Conservation (phyloP, 1,140 invertebrate species). For the Tachypleus tridentatus region DNA sequence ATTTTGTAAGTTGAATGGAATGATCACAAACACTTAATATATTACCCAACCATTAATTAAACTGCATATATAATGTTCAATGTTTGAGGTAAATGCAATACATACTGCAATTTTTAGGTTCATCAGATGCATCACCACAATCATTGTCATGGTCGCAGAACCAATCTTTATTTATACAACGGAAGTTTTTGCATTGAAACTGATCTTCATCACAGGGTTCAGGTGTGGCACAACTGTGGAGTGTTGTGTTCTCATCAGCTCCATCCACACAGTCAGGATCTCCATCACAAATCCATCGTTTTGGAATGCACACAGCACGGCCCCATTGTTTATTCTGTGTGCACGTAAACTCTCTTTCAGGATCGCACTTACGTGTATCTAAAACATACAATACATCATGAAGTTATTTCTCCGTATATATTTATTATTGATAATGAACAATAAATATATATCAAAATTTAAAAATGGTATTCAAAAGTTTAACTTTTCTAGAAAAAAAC, state of each 20-base stretch:
- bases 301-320: conserved; percentile 81
- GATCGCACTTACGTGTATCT: conserved; percentile 80
- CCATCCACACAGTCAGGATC: conserved; percentile 93
- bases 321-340: conserved; percentile 79
- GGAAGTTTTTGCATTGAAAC: conserved; percentile 78
- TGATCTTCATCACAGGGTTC: conserved; percentile 71
- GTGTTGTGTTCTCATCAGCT: conserved; percentile 81
- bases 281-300: conserved; percentile 89
- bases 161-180: conserved; percentile 62
- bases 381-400: no score
- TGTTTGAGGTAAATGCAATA: no score
- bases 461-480: no score
- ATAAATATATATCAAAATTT: no score
- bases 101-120: conserved; percentile 28
- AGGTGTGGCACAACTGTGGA: conserved; percentile 63
- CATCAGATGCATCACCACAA: conserved; percentile 31
- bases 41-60: no score
- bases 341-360: conserved; percentile 83
- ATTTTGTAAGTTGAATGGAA: no score
- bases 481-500: no score
- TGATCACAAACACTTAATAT: no score
- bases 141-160: conserved; percentile 38
- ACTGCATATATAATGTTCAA: no score
- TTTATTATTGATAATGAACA: no score
- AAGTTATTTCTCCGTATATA: no score